Evolutionary conservation across 2,888 invertebrate genomes (phyloP), one percentile per base, ranked within the genome.

Genomic region (Blera fallax): DNA sequence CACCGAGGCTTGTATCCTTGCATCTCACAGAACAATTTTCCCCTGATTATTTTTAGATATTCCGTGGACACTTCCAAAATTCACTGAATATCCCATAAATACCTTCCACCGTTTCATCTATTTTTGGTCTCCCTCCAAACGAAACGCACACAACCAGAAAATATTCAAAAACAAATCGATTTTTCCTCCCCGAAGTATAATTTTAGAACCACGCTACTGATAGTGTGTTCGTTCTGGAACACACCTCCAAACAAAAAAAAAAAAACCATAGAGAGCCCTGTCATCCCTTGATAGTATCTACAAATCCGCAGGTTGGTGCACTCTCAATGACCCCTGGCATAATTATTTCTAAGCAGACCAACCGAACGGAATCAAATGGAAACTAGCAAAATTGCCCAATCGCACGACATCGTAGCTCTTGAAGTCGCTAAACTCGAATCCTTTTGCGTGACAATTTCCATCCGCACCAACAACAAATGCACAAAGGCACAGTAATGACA

Each of bases 251-350:
- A 40, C 40, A 11, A 5, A 40, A 18, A 32, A 54, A 4, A 58
- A 18, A 21, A 34, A 40, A 24, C n/a, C n/a, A n/a, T n/a, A n/a
- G n/a, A n/a, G n/a, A n/a, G 29, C 16, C 14, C 43, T 1, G 27
- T 8, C 24, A 43, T 16, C 62, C 60, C 16, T 62, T 43, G 10
- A 14, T 60, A 24, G 8, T 2, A 8, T 5, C n/a, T 40, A n/a
- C n/a, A n/a, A 56, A 45, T 32, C 70, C 10, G 10, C 43, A 43
- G 70, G 56, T 70, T 56, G 70, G 43, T 58, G 70, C 32, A 34
- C 32, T 60, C 67, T 72, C 78, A 83, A 79, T 79, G 83, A 83
- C 83, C 78, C 78, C 73, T 79, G 45, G 54, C 83, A 78, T 78
- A 73, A 78, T 78, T 67, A 67, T 14, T 45, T 52, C 60, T 60